Percentiles rank a stretch among this genome's conserved stretches.
Evolutionary conservation across 2,888 invertebrate genomes (phyloP).

Genomic region (Lepeophtheirus nordmannii): DNA sequence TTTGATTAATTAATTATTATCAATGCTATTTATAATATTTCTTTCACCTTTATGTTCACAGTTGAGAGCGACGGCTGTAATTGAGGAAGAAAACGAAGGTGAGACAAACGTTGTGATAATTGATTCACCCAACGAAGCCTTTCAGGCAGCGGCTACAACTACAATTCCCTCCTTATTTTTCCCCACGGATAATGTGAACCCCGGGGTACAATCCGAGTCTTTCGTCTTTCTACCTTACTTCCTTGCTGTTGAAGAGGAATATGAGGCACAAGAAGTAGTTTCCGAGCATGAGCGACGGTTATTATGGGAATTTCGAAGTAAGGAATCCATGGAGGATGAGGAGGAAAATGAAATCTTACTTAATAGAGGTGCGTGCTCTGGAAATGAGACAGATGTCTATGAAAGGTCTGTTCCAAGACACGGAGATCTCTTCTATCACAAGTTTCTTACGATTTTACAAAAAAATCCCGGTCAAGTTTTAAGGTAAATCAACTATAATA

Average conservation of each 20-base stretch:
- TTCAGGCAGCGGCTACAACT: too few relatives aligned
- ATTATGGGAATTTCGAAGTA: neutral
- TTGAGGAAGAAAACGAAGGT: too few relatives aligned
- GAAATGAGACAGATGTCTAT: neutral
- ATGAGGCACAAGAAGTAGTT: neutral
- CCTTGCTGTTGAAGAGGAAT: conserved; percentile 5
- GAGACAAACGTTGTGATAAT: too few relatives aligned
- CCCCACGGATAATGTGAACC: too few relatives aligned
- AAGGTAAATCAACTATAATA: neutral
- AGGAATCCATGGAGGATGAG: neutral
- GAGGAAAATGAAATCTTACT: too few relatives aligned
- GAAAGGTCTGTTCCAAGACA: neutral
- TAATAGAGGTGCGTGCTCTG: neutral
- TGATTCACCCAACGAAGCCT: too few relatives aligned
- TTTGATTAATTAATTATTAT: too few relatives aligned
- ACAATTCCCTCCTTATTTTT: too few relatives aligned
- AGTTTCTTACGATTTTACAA: neutral
- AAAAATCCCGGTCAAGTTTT: conserved; percentile 1
- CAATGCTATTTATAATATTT: too few relatives aligned
- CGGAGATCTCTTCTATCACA: conserved; percentile 4
- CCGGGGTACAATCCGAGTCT: too few relatives aligned
- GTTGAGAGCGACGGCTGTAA: too few relatives aligned
- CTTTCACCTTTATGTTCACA: too few relatives aligned
- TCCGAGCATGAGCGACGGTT: neutral
- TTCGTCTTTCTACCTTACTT: neutral